Percentiles rank a stretch among this genome's conserved stretches.
Evolutionary conservation across 2,113 vertebrate genomes (phyloP).

Genomic region (Trogon melanurus): DNA sequence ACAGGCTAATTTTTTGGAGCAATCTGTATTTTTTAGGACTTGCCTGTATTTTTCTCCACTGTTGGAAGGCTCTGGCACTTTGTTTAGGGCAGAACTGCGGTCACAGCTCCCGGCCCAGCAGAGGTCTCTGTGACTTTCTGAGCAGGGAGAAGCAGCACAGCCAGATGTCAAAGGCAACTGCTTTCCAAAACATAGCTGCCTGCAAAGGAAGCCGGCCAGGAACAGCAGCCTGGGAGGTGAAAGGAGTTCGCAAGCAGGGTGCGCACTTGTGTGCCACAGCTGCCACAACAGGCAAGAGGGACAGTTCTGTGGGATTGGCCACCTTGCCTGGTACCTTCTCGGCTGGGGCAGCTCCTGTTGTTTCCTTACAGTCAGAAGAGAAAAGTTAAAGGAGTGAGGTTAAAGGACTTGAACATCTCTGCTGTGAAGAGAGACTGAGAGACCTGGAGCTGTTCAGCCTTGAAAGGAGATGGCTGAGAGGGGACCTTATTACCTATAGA

Average conservation of each 20-base stretch:
- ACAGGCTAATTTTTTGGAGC: too few species aligned
- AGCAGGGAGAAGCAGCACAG: neutral
- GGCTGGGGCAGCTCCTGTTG: neutral
- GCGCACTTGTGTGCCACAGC: neutral
- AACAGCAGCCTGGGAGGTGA: neutral
- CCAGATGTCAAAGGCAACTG: neutral
- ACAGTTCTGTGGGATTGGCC: accelerated
- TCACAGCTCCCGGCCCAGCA: neutral
- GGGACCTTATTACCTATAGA: too few species aligned
- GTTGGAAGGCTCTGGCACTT: neutral
- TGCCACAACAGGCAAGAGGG: neutral
- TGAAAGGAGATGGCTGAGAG: too few species aligned
- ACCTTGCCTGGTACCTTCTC: neutral
- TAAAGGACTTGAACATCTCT: too few species aligned
- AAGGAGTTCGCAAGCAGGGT: accelerated
- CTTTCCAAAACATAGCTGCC: neutral
- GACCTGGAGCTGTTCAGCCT: too few species aligned
- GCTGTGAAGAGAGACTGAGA: too few species aligned
- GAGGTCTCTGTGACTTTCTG: neutral
- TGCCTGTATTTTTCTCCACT: too few species aligned
- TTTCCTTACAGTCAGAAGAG: accelerated
- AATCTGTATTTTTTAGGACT: too few species aligned
- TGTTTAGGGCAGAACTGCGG: accelerated
- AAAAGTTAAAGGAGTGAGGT: too few species aligned
- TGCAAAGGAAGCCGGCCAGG: neutral